Percentiles rank a stretch among this genome's conserved stretches.
Evolutionary conservation across 2,797 vertebrate genomes (phyloP).

Genomic region (Enteromius radiatus): DNA sequence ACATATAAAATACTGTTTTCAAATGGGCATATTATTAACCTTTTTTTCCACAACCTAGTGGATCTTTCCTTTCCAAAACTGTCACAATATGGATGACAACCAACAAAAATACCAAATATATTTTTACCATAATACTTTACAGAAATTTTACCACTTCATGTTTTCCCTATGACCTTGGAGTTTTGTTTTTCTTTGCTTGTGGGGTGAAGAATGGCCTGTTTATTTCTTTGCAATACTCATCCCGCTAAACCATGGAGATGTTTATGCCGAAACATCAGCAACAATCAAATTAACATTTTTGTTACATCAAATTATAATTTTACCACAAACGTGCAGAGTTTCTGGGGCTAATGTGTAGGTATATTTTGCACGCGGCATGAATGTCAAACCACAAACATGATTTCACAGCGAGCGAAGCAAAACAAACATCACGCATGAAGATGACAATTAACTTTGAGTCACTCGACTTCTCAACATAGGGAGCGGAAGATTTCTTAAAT

Average conservation of each 20-base stretch:
- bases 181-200: neutral
- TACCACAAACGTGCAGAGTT: neutral
- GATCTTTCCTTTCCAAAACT: neutral
- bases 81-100: neutral
- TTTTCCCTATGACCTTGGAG: neutral
- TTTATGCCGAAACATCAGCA: neutral
- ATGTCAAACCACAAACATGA: neutral
- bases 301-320: constrained; percentile 12
- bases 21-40: neutral
- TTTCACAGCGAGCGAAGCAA: constrained; percentile 11
- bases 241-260: no score
- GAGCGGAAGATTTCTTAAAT: constrained; percentile 11
- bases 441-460: constrained; percentile 10
- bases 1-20: neutral
- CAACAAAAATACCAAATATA: neutral
- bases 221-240: neutral
- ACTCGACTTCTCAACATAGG: neutral
- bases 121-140: neutral
- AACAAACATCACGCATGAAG: neutral
- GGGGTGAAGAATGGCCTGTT: neutral
- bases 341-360: neutral
- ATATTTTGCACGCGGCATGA: neutral
- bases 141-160: neutral
- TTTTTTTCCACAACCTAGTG: neutral
- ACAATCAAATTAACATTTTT: neutral